A percentile compares a stretch with the other conserved stretches of the same genome.
phyloP scores from a whole-genome alignment of 2,113 vertebrate genomes.

The Notothenia coriiceps region DNA sequence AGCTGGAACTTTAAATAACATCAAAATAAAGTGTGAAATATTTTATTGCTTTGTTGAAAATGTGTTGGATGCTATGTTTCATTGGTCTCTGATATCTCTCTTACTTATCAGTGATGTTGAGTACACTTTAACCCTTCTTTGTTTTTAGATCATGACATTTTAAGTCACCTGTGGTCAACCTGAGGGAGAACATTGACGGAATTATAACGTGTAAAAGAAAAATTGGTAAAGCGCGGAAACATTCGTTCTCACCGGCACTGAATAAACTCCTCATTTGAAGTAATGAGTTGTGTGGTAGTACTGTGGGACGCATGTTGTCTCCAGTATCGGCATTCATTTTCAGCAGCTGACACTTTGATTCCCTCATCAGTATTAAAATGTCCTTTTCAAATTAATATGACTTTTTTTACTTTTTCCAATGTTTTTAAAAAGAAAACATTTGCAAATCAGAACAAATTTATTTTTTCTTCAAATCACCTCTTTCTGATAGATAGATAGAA shows the following conservation, averaged over 20 bases:
- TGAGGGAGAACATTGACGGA: constrained; percentile 18
- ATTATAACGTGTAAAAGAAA: not conserved
- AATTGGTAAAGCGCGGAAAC: constrained; percentile 11
- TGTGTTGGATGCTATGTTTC: constrained; percentile 14
- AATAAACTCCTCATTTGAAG: constrained; percentile 13
- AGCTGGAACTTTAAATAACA: not conserved
- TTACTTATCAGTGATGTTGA: constrained; percentile 12
- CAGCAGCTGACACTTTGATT: not conserved
- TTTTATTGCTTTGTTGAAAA: constrained; percentile 15
- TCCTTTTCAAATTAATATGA: not conserved
- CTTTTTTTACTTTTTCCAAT: not conserved
- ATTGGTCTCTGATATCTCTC: constrained; percentile 16
- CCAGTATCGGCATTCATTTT: not conserved
- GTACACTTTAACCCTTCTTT: constrained; percentile 31
- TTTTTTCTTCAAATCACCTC: not conserved
- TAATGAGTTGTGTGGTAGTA: not conserved
- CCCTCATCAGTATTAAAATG: constrained; percentile 26
- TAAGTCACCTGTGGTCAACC: constrained; percentile 18
- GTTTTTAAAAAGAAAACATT: not conserved
- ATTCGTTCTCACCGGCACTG: not conserved
- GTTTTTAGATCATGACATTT: constrained; percentile 42
- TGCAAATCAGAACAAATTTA: not conserved
- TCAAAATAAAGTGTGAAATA: constrained; percentile 1
- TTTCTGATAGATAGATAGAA: not conserved
- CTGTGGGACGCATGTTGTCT: not conserved